Conservation (phyloP, 2,797 vertebrate species). For the Paratrypauchen microcephalus region DNA sequence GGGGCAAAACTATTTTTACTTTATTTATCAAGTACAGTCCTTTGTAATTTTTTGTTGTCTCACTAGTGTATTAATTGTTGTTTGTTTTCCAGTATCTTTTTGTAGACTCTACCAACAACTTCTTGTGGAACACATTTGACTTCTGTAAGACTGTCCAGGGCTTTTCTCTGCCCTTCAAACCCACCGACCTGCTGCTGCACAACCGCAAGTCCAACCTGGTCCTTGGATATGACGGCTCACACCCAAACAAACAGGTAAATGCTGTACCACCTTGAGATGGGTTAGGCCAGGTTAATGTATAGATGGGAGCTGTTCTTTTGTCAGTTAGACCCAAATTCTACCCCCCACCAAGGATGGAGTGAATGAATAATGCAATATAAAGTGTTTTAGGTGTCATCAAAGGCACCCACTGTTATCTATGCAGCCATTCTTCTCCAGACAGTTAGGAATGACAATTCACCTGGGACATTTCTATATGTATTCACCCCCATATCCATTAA, state of each 20-base stretch:
- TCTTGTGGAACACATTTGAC: conserved; percentile 93
- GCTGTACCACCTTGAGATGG: no score
- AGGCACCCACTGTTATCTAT: no score
- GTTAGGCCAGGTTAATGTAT: no score
- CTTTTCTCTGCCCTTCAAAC: conserved; percentile 89
- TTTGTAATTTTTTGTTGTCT: neutral
- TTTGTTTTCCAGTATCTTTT: conserved; percentile 88
- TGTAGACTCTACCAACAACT: conserved; percentile 86
- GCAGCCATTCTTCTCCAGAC: no score
- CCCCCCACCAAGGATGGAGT: no score
- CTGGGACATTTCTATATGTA: neutral
- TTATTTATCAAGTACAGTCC: no score
- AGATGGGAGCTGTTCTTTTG: no score
- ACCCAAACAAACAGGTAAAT: conserved; percentile 90
- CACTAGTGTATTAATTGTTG: neutral
- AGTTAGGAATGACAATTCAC: neutral
- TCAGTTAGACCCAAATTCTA: no score
- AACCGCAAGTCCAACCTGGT: conserved; percentile 82
- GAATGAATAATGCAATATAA: no score
- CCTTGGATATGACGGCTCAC: conserved; percentile 90
- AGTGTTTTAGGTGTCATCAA: no score
- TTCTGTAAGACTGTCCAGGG: conserved; percentile 88
- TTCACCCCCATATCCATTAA: neutral
- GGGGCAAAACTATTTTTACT: no score
- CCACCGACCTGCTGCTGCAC: conserved; percentile 91